Evolutionary conservation across 2,888 invertebrate species (phyloP).

Genomic region (Diplolepis rosae): DNA sequence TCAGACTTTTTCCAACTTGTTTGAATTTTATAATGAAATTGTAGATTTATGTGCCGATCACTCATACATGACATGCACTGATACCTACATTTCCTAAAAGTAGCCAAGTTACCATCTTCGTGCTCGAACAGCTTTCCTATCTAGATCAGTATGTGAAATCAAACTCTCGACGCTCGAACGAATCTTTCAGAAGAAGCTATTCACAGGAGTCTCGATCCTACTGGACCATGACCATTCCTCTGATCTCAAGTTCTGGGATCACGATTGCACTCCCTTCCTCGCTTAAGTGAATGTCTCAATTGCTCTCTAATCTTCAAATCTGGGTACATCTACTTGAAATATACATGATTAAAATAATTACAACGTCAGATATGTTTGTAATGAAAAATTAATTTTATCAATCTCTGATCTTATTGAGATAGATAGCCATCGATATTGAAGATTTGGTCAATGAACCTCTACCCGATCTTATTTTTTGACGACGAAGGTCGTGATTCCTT

Average conservation of each 20-base stretch:
- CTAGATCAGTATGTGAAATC: conserved; percentile 44
- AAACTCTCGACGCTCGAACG: conserved; percentile 36
- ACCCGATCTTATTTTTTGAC: background rate
- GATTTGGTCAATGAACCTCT: background rate
- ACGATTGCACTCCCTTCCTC: conserved; percentile 32
- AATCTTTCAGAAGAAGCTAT: conserved; percentile 35
- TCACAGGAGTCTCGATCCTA: conserved; percentile 51
- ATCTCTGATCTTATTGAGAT: background rate
- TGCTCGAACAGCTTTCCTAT: conserved; percentile 34
- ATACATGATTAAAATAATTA: background rate
- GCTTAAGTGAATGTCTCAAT: conserved; percentile 6
- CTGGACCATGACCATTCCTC: conserved; percentile 68
- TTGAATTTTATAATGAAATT: background rate
- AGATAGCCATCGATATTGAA: background rate
- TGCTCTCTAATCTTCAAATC: background rate
- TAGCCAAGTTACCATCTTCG: conserved; percentile 40
- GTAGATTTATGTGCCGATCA: background rate
- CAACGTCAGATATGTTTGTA: no score
- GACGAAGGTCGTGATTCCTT: background rate
- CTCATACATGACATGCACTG: conserved; percentile 28
- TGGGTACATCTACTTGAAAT: background rate
- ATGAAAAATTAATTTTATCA: background rate
- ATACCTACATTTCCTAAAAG: conserved; percentile 35
- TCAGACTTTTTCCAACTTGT: background rate
- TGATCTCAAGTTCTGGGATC: conserved; percentile 65